Percentiles rank a stretch among this genome's conserved stretches.
These are phyloP conservation scores for Penelope pileata DNA, from an alignment of 2,113 vertebrate species.

Conservation along the genomic window DNA sequence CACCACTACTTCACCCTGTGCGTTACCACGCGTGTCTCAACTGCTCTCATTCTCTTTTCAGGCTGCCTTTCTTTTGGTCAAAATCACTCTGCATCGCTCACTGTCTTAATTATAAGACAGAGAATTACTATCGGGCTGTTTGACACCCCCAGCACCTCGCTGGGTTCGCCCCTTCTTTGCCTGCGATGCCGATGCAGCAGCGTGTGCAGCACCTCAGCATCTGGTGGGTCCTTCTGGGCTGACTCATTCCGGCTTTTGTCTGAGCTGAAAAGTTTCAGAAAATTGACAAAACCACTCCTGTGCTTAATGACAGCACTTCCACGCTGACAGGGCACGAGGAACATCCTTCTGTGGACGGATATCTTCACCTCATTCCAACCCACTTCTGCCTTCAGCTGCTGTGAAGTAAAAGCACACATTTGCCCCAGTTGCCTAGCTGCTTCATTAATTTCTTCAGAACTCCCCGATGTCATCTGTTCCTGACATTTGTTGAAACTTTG, in stretches of 20 bases:
- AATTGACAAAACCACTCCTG: neutral
- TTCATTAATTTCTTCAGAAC: slow-evolving; percentile 24
- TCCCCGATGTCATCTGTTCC: neutral
- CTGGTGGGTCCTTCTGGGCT: neutral
- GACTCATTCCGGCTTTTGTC: neutral
- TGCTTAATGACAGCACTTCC: neutral
- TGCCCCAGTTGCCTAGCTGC: neutral
- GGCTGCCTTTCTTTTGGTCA: neutral
- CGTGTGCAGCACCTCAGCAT: neutral
- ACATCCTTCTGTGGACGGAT: neutral
- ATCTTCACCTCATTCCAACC: neutral
- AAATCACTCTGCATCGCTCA: neutral
- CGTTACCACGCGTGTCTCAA: neutral
- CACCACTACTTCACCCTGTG: neutral
- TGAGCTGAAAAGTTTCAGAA: neutral
- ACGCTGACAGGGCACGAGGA: neutral
- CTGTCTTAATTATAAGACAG: neutral
- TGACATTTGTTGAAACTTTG: slow-evolving; percentile 10
- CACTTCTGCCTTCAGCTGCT: neutral
- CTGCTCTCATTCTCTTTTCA: neutral
- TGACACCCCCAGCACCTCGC: neutral
- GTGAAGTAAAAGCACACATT: neutral
- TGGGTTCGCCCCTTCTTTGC: neutral
- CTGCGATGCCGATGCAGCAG: neutral
- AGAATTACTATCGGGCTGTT: neutral